Evolutionary conservation across 2,888 invertebrate genomes (phyloP).

Genomic region (Rhingia rostrata): DNA sequence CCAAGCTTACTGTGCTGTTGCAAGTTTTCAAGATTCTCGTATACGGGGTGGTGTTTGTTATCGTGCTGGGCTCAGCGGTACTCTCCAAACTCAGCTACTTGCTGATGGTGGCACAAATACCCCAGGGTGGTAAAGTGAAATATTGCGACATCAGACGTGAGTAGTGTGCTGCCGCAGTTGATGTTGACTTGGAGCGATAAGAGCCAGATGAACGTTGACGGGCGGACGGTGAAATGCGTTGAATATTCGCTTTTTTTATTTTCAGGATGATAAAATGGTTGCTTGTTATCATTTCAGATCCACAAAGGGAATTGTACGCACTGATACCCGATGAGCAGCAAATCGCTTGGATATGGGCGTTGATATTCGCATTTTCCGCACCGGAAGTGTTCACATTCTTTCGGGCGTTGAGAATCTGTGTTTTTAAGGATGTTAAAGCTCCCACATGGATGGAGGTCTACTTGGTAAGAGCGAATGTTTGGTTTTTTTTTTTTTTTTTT

Average conservation of each 20-base stretch:
- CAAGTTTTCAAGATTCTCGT: slow-evolving; percentile 87
- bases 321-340: slow-evolving; percentile 86
- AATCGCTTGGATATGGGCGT: slow-evolving; percentile 91
- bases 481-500: neutral
- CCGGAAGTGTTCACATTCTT: slow-evolving; percentile 91
- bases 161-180: slow-evolving; percentile 51
- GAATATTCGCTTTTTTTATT: neutral
- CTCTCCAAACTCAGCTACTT: slow-evolving; percentile 89
- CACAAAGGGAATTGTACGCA: slow-evolving; percentile 86
- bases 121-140: slow-evolving; percentile 84
- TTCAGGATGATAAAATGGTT: neutral
- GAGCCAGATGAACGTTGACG: slow-evolving; percentile 9
- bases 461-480: slow-evolving; percentile 83
- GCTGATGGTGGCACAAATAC: slow-evolving; percentile 89
- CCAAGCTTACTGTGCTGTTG: slow-evolving; percentile 86
- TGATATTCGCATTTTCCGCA: slow-evolving; percentile 89
- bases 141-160: slow-evolving; percentile 85
- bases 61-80: slow-evolving; percentile 87
- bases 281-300: slow-evolving; percentile 82
- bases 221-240: slow-evolving; percentile 9
- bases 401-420: slow-evolving; percentile 87
- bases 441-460: slow-evolving; percentile 85
- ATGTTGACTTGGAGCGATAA: slow-evolving; percentile 37
- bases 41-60: slow-evolving; percentile 87
- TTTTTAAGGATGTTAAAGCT: slow-evolving; percentile 88